These are phyloP conservation scores for Gastracanthus pulcherrimus DNA, from an alignment of 2,888 invertebrate genomes.

Conservation along the genomic window DNA sequence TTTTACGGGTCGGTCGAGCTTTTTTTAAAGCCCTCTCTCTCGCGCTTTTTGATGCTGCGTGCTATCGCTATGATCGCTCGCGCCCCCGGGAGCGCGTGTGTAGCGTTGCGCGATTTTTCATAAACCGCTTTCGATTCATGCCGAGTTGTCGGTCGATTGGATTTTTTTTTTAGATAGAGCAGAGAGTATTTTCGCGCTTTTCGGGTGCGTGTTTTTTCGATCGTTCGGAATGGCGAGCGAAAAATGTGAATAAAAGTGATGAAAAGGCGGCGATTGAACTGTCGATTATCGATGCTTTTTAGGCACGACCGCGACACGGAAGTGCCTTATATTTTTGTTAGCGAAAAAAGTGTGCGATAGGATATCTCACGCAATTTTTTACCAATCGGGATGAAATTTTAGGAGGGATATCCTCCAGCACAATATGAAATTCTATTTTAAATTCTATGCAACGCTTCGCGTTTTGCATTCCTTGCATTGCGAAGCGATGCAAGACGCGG, in stretches of 20 bases:
- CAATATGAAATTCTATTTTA: too few species aligned
- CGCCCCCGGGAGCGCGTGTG: too few species aligned
- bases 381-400: too few species aligned
- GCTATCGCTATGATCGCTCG: too few species aligned
- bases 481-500: too few species aligned
- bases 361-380: too few species aligned
- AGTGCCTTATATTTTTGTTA: too few species aligned
- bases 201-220: not conserved
- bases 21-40: conserved; percentile 37
- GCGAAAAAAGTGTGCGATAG: too few species aligned
- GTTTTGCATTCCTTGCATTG: too few species aligned
- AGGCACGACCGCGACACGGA: too few species aligned
- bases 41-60: not conserved
- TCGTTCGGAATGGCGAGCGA: not conserved
- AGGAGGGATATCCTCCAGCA: too few species aligned
- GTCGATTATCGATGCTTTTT: not conserved
- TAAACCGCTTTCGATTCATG: conserved; percentile 35
- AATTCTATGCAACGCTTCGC: too few species aligned
- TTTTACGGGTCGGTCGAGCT: conserved; percentile 18
- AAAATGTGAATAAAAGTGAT: conserved; percentile 29
- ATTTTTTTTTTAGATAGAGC: not conserved
- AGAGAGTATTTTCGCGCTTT: conserved; percentile 44
- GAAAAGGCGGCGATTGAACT: not conserved
- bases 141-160: conserved; percentile 33
- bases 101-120: conserved; percentile 54